These are phyloP conservation scores for Drosophila dunni DNA, from an alignment of 1,140 invertebrate genomes.

Conservation along the genomic window DNA sequence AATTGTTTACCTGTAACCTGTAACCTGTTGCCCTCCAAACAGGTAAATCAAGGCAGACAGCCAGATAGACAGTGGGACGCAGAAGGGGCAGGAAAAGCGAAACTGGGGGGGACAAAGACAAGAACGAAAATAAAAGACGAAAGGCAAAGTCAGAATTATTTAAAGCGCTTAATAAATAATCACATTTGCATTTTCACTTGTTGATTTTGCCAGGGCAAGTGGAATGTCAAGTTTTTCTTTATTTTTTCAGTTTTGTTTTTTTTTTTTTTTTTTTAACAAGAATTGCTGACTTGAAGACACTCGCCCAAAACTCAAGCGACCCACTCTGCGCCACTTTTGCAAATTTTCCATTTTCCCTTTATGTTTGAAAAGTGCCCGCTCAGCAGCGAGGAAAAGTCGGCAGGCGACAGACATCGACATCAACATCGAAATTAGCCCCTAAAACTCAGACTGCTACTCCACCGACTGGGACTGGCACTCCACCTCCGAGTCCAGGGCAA, in stretches of 20 bases:
- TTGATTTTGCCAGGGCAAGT: slow-evolving; percentile 64
- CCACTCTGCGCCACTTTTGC: neutral
- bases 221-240: slow-evolving; percentile 13
- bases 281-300: slow-evolving; percentile 27
- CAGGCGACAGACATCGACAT: slow-evolving; percentile 35
- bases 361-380: slow-evolving; percentile 41
- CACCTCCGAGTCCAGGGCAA: no score
- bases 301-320: no score
- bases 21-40: slow-evolving; percentile 45
- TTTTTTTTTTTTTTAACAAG: slow-evolving; percentile 12
- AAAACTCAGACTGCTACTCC: no score
- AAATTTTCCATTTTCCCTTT: slow-evolving; percentile 4
- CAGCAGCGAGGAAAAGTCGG: slow-evolving; percentile 20
- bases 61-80: slow-evolving; percentile 5
- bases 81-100: neutral
- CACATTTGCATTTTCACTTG: slow-evolving; percentile 82
- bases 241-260: neutral
- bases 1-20: slow-evolving; percentile 32
- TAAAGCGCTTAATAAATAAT: slow-evolving; percentile 83
- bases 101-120: neutral
- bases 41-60: slow-evolving; percentile 40
- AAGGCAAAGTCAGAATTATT: slow-evolving; percentile 62
- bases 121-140: neutral
- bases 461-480: no score
- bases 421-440: slow-evolving; percentile 66